phyloP scores from a whole-genome alignment of 2,797 vertebrate species.

The Enteromius anoplus region DNA sequence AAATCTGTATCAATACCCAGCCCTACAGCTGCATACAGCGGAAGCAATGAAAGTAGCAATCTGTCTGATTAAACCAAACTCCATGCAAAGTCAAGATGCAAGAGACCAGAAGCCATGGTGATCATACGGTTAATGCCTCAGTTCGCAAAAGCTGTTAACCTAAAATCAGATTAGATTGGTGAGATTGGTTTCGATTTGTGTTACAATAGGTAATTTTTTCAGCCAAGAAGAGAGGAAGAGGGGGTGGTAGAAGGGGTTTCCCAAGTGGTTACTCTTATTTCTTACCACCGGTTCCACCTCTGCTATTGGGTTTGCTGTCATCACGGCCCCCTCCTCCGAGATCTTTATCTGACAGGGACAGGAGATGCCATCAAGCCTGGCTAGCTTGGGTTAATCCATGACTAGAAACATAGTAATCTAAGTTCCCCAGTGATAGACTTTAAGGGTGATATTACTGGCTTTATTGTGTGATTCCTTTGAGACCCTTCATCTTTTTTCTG shows the following conservation, averaged over 20 bases:
- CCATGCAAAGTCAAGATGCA: conserved; percentile 46
- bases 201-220: not conserved
- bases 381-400: conserved; percentile 18
- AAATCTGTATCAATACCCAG: conserved; percentile 17
- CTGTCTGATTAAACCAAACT: conserved; percentile 6
- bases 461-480: not conserved
- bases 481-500: not conserved
- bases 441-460: conserved; percentile 1
- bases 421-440: conserved; percentile 1
- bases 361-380: conserved; percentile 44
- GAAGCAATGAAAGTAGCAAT: conserved; percentile 1
- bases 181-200: not conserved
- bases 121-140: conserved; percentile 33
- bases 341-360: conserved; percentile 62
- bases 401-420: not conserved
- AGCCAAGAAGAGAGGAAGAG: conserved; percentile 26
- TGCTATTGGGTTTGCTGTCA: conserved; percentile 53
- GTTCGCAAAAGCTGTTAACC: not conserved
- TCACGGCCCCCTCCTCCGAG: conserved; percentile 59
- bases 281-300: conserved; percentile 61
- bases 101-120: conserved; percentile 22
- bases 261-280: conserved; percentile 36
- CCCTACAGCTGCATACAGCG: not conserved
- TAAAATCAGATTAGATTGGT: conserved; percentile 32
- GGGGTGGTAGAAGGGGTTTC: conserved; percentile 18